Conservation (phyloP, 2,888 invertebrate genomes). For the Sphaerophoria rueppellii region DNA sequence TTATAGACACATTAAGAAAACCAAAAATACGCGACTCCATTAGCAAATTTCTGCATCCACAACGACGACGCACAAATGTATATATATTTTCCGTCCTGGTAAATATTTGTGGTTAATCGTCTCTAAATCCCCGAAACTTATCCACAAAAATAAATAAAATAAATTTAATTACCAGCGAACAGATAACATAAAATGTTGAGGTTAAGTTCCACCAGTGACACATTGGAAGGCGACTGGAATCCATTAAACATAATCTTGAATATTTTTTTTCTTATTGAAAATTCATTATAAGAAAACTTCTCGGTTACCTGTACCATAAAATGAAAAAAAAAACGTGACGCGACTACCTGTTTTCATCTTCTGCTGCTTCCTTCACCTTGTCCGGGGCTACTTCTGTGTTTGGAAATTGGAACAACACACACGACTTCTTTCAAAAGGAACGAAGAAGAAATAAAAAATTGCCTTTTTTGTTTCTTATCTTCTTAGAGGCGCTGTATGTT, state of each 20-base stretch:
- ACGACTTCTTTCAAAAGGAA: slow-evolving; percentile 9
- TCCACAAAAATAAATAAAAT: not conserved
- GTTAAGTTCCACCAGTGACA: slow-evolving; percentile 26
- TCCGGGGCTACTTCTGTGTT: not conserved
- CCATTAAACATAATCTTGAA: not conserved
- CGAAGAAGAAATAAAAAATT: not conserved
- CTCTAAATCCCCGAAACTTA: not conserved
- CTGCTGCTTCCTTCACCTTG: slow-evolving; percentile 48
- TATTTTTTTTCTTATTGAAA: slow-evolving; percentile 44
- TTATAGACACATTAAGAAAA: slow-evolving; percentile 2
- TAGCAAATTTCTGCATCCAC: not conserved
- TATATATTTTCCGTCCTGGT: not conserved
- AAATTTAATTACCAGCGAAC: not conserved
- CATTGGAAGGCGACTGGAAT: not conserved
- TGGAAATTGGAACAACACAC: slow-evolving; percentile 50
- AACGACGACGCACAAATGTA: too few species aligned
- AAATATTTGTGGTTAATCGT: slow-evolving; percentile 21
- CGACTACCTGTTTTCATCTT: slow-evolving; percentile 65
- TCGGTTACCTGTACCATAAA: not conserved
- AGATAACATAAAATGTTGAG: slow-evolving; percentile 2
- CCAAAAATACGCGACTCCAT: slow-evolving; percentile 28
- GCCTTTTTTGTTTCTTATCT: slow-evolving; percentile 12
- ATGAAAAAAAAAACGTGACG: slow-evolving; percentile 21
- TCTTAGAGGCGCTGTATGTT: slow-evolving; percentile 52
- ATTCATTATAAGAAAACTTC: slow-evolving; percentile 19